Base-by-base conservation (phyloP, 2,113 vertebrate species). In the Columba janthina region DNA sequence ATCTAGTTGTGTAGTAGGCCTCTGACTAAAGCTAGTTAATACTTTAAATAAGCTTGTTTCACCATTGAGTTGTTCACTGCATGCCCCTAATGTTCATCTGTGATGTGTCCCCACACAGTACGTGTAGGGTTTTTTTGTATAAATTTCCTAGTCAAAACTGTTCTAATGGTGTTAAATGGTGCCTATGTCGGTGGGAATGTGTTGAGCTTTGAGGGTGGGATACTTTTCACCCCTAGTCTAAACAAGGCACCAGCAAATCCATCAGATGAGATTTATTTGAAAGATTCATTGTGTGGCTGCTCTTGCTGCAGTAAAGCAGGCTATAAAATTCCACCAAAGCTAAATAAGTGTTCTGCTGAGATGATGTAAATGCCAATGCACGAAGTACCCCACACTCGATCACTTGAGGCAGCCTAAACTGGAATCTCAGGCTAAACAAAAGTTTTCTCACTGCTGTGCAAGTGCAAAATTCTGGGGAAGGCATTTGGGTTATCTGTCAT, bases 261-360 rank as follows among this genome's bases (percentile, higher is more conserved):
- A 60, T 66, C 84, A 91, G 31, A 84, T 34, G 56, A 71, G 77
- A 62, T 85, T 74, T 90, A 89, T 91, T 89, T 58, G 8, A n/a
- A 65, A 40, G 77, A 62, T 32, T 56, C 13, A 77, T 50, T 61
- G 24, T n/a, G 0, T 8, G 71, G 66, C 61, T 74, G 69, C 48
- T 86, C 50, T 71, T 21, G 48, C 48, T 72, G 66, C 50, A 76
- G 19, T 65, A 73, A 80, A 94, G 28, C 46, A 69, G 60, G 71
- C 72, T 74, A 1, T 76, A 86, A 91, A 95, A 82, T 66, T 25
- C 79, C 44, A 40, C 31, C 51, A 46, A 46, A 88, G 83, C 38
- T 44, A 54, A 85, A 42, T 34, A 82, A 86, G 57, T 0, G 36
- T 74, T 66, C 75, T 83, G 74, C 87, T 65, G 65, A 46, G 89